Conservation (phyloP, 2,888 invertebrate genomes). For the Rosalia funebris region DNA sequence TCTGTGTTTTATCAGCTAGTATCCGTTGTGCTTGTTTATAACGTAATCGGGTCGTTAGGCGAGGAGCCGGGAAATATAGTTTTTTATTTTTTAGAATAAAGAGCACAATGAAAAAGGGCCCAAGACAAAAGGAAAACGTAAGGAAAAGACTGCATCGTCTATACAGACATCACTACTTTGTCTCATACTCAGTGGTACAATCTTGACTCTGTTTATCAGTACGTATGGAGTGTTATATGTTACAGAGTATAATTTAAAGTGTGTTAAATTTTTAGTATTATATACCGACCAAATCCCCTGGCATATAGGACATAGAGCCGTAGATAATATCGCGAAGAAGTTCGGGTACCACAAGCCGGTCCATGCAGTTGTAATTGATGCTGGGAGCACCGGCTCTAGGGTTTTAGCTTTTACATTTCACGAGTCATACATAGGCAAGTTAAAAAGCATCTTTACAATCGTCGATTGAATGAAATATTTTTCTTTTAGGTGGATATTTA, state of each 20-base stretch:
- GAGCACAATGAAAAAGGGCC: conserved; percentile 50
- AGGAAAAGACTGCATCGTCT: conserved; percentile 53
- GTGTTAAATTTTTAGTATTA: conserved; percentile 65
- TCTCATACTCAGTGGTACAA: conserved; percentile 59
- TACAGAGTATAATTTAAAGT: background rate
- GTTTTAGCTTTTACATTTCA: conserved; percentile 86
- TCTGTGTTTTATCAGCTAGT: background rate
- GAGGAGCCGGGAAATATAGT: background rate
- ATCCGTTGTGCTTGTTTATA: background rate
- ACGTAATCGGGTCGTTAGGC: background rate
- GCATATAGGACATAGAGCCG: conserved; percentile 66
- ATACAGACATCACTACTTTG: conserved; percentile 60
- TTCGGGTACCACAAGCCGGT: conserved; percentile 77
- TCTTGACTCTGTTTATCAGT: conserved; percentile 61
- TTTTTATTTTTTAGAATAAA: conserved; percentile 46
- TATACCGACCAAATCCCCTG: conserved; percentile 68
- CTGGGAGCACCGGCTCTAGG: conserved; percentile 92
- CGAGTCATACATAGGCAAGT: conserved; percentile 75
- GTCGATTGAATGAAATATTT: background rate
- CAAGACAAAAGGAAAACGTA: conserved; percentile 51
- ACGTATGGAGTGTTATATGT: conserved; percentile 36
- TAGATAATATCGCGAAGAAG: conserved; percentile 78
- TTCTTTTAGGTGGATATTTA: conserved; percentile 69
- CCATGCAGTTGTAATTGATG: conserved; percentile 91
- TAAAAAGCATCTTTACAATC: background rate